Conservation (phyloP, 2,113 vertebrate species). For the Amblyornis subalaris region DNA sequence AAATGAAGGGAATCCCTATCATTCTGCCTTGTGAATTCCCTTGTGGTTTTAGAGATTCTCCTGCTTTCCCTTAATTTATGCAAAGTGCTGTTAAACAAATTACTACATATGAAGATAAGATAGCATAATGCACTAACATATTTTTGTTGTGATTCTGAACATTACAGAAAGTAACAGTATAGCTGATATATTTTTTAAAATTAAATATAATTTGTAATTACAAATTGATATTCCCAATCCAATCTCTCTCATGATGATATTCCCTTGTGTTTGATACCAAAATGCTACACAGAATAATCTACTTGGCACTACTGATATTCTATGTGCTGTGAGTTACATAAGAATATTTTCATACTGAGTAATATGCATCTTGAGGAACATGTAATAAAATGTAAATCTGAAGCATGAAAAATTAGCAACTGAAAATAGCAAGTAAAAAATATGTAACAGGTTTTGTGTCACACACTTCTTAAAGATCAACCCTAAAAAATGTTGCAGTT, state of each 20-base stretch:
- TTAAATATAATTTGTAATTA: conserved; percentile 59
- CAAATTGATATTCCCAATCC: conserved; percentile 37
- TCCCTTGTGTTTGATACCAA: conserved; percentile 19
- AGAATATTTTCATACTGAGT: background rate
- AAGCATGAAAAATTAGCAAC: background rate
- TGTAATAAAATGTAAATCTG: background rate
- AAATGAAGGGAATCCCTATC: conserved; percentile 2
- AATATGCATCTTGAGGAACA: background rate
- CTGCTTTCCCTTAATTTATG: conserved; percentile 58
- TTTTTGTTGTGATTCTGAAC: conserved; percentile 68
- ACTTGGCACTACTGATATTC: background rate
- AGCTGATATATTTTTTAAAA: conserved; percentile 62
- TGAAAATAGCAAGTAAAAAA: background rate
- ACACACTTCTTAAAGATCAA: background rate
- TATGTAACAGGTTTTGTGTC: background rate
- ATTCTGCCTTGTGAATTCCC: conserved; percentile 37
- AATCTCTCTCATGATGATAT: conserved; percentile 1
- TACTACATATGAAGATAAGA: conserved; percentile 58
- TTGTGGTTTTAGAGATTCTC: conserved; percentile 21
- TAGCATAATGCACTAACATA: conserved; percentile 40
- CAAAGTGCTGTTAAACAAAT: conserved; percentile 68
- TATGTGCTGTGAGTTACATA: background rate
- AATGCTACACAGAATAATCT: background rate
- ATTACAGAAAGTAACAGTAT: conserved; percentile 50
- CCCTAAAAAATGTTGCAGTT: background rate